Conservation (phyloP, 2,888 invertebrate species). For the Brachycybe producta region DNA sequence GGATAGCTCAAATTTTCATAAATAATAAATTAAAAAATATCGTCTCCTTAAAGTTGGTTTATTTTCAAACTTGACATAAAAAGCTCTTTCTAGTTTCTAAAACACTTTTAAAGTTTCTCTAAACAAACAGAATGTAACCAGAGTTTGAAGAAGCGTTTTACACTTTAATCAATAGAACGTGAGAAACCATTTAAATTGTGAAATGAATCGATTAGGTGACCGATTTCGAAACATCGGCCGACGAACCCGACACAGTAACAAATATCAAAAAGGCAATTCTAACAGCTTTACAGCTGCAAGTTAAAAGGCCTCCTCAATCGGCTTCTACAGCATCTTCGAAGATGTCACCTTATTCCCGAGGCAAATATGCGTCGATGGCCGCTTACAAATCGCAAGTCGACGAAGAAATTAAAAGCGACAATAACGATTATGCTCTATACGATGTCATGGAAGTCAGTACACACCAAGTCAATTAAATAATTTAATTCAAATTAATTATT, state of each 20-base stretch:
- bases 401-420: neutral
- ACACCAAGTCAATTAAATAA: neutral
- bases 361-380: neutral
- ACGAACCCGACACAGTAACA: slow-evolving; percentile 1
- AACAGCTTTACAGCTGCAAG: neutral
- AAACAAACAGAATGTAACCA: too few relatives aligned
- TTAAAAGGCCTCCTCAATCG: too few relatives aligned
- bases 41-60: too few relatives aligned
- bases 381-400: neutral
- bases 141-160: too few relatives aligned
- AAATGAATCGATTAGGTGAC: neutral
- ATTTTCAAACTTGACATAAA: too few relatives aligned
- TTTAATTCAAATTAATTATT: neutral
- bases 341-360: too few relatives aligned
- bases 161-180: too few relatives aligned
- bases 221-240: neutral
- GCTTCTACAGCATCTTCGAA: too few relatives aligned
- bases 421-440: neutral
- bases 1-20: too few relatives aligned
- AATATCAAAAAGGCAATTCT: slow-evolving; percentile 7
- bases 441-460: slow-evolving; percentile 8
- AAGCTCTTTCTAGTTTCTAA: too few relatives aligned
- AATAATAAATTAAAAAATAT: too few relatives aligned
- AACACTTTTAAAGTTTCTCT: too few relatives aligned
- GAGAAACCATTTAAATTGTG: neutral